phyloP scores from a whole-genome alignment of 2,113 vertebrate species.

The Colaptes auratus region DNA sequence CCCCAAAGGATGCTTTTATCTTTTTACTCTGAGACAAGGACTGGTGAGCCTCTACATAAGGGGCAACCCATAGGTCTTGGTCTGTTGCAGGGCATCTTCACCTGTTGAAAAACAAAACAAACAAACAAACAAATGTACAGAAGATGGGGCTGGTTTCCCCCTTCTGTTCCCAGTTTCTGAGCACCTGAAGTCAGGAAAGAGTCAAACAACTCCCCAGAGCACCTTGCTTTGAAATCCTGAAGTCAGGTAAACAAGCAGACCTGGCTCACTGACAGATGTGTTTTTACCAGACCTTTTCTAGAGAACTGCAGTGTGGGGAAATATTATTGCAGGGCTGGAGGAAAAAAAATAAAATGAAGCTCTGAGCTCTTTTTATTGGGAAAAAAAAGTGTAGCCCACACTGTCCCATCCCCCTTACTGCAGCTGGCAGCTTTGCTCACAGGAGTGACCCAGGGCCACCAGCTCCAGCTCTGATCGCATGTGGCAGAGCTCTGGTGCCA shows the following conservation, averaged over 20 bases:
- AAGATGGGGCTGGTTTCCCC: neutral
- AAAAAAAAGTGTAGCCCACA: constrained; percentile 26
- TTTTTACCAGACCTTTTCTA: constrained; percentile 8
- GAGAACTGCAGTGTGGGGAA: constrained; percentile 24
- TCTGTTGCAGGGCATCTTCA: neutral
- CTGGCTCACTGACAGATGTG: neutral
- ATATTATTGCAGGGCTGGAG: neutral
- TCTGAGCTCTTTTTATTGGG: constrained; percentile 18
- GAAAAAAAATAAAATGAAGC: constrained; percentile 42
- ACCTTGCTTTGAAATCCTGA: neutral
- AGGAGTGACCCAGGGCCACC: neutral
- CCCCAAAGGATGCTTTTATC: neutral
- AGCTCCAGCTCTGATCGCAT: accelerated
- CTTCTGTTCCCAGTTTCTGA: neutral
- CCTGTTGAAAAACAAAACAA: neutral
- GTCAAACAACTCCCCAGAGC: neutral
- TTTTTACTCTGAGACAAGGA: neutral
- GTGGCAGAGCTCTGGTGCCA: neutral
- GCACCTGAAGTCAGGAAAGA: neutral
- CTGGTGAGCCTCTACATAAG: neutral
- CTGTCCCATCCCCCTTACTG: constrained; percentile 24
- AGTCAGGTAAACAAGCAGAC: neutral
- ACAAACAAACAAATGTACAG: neutral
- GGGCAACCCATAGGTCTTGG: accelerated
- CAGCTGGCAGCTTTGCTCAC: neutral